Base-by-base conservation (phyloP, 2,888 invertebrate species). In the Biston betularia region DNA sequence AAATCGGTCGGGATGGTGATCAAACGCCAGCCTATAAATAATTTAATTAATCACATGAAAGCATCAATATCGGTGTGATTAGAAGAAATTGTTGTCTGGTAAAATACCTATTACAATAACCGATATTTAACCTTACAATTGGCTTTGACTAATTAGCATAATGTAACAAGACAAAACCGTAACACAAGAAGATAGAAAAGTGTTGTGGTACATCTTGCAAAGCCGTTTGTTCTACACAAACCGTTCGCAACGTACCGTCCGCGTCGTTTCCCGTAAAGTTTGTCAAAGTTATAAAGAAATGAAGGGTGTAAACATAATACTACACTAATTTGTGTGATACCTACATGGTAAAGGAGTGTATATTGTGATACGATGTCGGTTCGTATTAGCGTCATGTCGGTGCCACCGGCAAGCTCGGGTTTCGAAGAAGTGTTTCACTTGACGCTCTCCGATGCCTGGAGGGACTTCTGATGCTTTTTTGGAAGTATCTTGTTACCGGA, bases 351-450 rank as follows among this genome's bases (percentile, higher is more conserved):
- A 89, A 83, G 83, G 80, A 87, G 85, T 85, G 89, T 89, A 84
- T 92, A 88, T 92, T 92, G 88, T 93, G 92, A 92, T 92, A 89
- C 77, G 78, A 70, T 84, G 92, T 92, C 92, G 75, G 68, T 75
- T 69, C 79, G 79, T 67, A 82, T 90, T 89, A 91, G 77, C 82
- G 75, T 89, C 88, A 86, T 75, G 76, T 74, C 79, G 68, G 75
- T 76, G 70, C 79, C 71, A 69, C 76, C 75, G 53, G 67, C 78
- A 72, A 71, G 84, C 85, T 92, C 90, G 81, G 83, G 87, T 93
- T 93, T 92, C 93, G 82, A 85, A 89, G 92, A 92, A 92, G 91
- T 89, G 92, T 90, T 84, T 86, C 85, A 83, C 86, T 85, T 86
- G 83, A 88, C 90, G 88, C 90, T 88, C 85, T 80, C 83, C 77